Base-by-base conservation (phyloP, 1,140 invertebrate species). In the Solenopsis fugax region DNA sequence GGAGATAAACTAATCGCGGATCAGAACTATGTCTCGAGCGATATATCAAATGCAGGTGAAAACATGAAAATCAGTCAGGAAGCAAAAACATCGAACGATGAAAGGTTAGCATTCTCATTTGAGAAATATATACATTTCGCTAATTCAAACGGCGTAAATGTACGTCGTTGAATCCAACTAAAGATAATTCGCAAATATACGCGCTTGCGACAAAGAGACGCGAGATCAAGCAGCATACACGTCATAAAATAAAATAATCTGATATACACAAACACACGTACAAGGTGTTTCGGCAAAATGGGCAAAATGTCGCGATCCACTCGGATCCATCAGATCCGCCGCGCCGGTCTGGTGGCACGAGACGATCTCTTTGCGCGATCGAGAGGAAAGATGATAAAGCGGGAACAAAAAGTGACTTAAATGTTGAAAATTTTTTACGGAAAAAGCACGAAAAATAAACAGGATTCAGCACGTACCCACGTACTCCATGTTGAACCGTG, bases 401-500 rank as follows among this genome's bases (percentile, higher is more conserved):
- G 7, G 9, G 18, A 21, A 13, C 7, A 12, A 21, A 0, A 71
- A 41, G 56, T 34, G 45, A 76, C 50, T 41, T 41, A 58, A 85
- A 89, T 21, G 37, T 45, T 56, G 21, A 48, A 73, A 62, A 92
- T 67, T 77, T 45, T 45, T 60, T 48, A 54, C 24, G 73, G 60
- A 85, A 89, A 85, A 89, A 84, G 54, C 50, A 88, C 48, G 81
- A 89, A 82, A 88, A 91, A 89, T 86, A 77, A 86, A 62, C 65
- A 86, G 85, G 37, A 88, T 80, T 89, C 76, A 73, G 60, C 87
- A 92, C 92, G 58, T 93, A 93, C 92, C 92, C 37, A 93, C 89
- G 89, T 88, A 93, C 92, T 93, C 92, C 92, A 93, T 93, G 92
- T 93, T 93, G 92, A 87, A 93, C 85, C 86, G 78, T 90, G 69